Percentiles rank a stretch among this genome's conserved stretches.
phyloP scores from a whole-genome alignment of 2,888 invertebrate species.

The Macropis europaea region DNA sequence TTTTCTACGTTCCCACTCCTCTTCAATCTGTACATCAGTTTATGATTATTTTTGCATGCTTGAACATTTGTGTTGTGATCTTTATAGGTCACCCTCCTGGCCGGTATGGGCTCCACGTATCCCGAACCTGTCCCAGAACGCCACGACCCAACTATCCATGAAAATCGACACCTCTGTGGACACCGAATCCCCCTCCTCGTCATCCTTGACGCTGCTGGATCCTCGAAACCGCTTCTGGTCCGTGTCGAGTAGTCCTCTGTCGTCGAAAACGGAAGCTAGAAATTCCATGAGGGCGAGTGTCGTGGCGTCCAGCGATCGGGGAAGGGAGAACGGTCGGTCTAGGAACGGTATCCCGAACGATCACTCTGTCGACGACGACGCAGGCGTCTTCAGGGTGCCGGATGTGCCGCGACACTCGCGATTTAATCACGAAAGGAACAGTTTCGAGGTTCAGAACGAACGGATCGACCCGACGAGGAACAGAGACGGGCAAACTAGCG shows the following conservation, averaged over 20 bases:
- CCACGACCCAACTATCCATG: slow-evolving; percentile 30
- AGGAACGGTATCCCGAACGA: slow-evolving; percentile 42
- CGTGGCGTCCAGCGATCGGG: slow-evolving; percentile 3
- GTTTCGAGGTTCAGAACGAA: slow-evolving; percentile 48
- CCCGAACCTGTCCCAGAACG: slow-evolving; percentile 76
- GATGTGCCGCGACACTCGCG: slow-evolving; percentile 61
- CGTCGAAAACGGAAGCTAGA: slow-evolving; percentile 32
- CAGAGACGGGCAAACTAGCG: slow-evolving; percentile 16
- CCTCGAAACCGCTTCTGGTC: slow-evolving; percentile 74
- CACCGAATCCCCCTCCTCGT: slow-evolving; percentile 69
- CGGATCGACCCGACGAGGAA: slow-evolving; percentile 24
- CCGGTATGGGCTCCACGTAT: slow-evolving; percentile 82
- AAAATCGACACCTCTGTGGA: slow-evolving; percentile 47
- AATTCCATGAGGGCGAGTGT: slow-evolving; percentile 23
- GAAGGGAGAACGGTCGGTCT: not conserved
- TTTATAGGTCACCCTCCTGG: slow-evolving; percentile 84
- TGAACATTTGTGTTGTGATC: slow-evolving; percentile 79
- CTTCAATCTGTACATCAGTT: slow-evolving; percentile 50
- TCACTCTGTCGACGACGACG: not conserved
- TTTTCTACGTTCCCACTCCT: slow-evolving; percentile 3
- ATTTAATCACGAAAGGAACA: slow-evolving; percentile 58
- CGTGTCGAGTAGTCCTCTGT: slow-evolving; percentile 63
- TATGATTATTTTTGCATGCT: slow-evolving; percentile 78
- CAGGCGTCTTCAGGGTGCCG: slow-evolving; percentile 67
- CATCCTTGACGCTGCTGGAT: slow-evolving; percentile 68